Evolutionary conservation across 2,113 vertebrate genomes (phyloP).

Genomic region (Caranx ignobilis): DNA sequence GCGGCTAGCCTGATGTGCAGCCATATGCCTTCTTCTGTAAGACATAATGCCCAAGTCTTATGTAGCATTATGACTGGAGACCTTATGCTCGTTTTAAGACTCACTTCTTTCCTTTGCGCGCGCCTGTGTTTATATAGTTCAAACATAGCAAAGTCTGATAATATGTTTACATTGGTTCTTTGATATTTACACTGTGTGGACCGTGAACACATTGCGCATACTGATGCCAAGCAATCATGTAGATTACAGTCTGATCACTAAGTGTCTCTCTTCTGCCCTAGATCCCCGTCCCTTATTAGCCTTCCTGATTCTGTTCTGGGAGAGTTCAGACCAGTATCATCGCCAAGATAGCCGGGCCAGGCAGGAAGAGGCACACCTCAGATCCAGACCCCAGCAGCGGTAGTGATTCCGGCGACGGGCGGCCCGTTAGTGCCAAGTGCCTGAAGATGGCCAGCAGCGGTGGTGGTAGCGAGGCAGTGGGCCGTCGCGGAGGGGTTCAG

Average conservation of each 20-base stretch:
- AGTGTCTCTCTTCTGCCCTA: constrained; percentile 14
- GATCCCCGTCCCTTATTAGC: constrained; percentile 63
- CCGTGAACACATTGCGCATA: neutral
- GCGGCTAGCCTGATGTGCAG: neutral
- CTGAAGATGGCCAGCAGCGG: constrained; percentile 89
- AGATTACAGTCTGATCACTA: too few relatives aligned
- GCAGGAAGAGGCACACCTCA: constrained; percentile 98
- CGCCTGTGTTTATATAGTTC: neutral
- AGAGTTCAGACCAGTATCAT: constrained; percentile 91
- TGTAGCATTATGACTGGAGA: neutral
- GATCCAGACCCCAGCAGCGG: constrained; percentile 93
- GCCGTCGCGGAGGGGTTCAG: constrained; percentile 66
- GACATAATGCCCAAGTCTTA: neutral
- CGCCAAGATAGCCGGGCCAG: constrained; percentile 99
- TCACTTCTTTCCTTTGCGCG: neutral
- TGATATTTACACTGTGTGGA: neutral
- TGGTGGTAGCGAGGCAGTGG: constrained; percentile 56
- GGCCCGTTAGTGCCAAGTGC: constrained; percentile 93
- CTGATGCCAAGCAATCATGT: neutral
- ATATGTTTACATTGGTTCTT: neutral
- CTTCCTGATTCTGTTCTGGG: constrained; percentile 90
- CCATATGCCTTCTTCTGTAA: neutral
- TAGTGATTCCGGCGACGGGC: constrained; percentile 91
- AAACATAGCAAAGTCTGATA: neutral
- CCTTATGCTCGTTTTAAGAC: too few relatives aligned